These are phyloP conservation scores for Naso thynnoides DNA, from an alignment of 2,797 vertebrate genomes.

Conservation along the genomic window DNA sequence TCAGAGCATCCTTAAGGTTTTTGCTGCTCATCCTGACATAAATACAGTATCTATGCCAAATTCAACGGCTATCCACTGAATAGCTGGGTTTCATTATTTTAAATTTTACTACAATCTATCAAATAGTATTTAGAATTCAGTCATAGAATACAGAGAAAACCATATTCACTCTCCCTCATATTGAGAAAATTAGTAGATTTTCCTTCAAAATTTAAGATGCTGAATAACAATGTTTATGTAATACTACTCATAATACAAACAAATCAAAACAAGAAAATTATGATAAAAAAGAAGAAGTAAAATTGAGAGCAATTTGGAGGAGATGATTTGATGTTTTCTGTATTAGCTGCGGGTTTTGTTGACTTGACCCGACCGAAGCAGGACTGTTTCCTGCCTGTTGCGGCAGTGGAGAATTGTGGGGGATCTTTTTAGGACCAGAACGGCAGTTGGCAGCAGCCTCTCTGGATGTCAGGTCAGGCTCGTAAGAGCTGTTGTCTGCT, in stretches of 20 bases:
- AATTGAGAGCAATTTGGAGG: background rate
- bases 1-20: background rate
- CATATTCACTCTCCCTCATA: background rate
- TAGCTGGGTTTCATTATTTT: no score
- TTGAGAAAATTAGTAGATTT: constrained; percentile 6
- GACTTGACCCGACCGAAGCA: constrained; percentile 70
- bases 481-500: background rate
- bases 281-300: no score
- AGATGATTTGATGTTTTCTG: background rate
- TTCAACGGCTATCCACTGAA: background rate
- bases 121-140: no score
- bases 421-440: background rate
- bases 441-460: constrained; percentile 5
- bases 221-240: no score
- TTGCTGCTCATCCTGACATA: background rate
- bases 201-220: constrained; percentile 1
- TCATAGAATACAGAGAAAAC: constrained; percentile 24
- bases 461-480: constrained; percentile 78
- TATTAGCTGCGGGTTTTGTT: constrained; percentile 50
- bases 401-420: constrained; percentile 58
- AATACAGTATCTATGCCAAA: no score
- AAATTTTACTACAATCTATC: background rate
- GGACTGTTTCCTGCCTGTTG: constrained; percentile 68
- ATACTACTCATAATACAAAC: no score
- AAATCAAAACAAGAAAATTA: no score